phyloP scores from a whole-genome alignment of 1,140 invertebrate species.

The Calosoma granatense region DNA sequence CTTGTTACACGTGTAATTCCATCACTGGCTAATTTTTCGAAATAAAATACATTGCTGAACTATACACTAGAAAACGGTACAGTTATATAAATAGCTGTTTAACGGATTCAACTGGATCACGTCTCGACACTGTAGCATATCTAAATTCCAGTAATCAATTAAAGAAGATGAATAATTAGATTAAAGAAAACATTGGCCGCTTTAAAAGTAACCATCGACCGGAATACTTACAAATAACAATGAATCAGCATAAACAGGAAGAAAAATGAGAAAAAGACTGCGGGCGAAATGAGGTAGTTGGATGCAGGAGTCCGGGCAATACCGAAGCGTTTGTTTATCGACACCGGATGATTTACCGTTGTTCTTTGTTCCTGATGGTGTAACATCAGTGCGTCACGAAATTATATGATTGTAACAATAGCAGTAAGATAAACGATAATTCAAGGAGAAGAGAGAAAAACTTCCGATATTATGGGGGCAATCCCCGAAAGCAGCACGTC shows the following conservation, averaged over 20 bases:
- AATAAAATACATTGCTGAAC: neutral
- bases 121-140: neutral
- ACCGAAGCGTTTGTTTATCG: neutral
- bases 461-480: too few species aligned
- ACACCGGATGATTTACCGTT: neutral
- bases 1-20: neutral
- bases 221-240: neutral
- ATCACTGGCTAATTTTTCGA: neutral
- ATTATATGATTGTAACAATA: too few species aligned
- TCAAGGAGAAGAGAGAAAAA: too few species aligned
- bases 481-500: neutral
- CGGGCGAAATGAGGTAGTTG: neutral
- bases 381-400: too few species aligned
- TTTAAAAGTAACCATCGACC: neutral
- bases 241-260: too few species aligned
- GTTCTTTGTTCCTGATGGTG: too few species aligned
- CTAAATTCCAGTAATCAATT: constrained; percentile 1
- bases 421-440: too few species aligned
- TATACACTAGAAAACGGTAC: neutral
- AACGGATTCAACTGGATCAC: constrained; percentile 3
- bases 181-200: neutral
- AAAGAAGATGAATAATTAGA: constrained; percentile 9
- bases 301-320: too few species aligned
- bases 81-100: constrained; percentile 4
- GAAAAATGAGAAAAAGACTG: neutral